Evolutionary conservation across 2,797 vertebrate genomes (phyloP).

Genomic region (Pagetopsis macropterus): DNA sequence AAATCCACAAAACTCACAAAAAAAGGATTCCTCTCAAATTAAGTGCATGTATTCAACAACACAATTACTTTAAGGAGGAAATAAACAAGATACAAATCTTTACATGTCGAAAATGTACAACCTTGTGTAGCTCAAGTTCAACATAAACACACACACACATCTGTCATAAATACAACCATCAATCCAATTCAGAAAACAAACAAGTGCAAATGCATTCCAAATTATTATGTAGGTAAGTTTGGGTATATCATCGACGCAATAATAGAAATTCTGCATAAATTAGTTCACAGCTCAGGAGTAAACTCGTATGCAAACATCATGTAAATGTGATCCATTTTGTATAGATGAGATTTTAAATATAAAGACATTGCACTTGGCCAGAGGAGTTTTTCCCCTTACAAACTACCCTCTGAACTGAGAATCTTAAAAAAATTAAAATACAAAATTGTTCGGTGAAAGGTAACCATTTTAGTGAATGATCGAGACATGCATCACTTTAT

Average conservation of each 20-base stretch:
- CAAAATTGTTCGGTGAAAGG: background rate
- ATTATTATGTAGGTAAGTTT: background rate
- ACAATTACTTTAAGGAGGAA: background rate
- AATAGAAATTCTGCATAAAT: background rate
- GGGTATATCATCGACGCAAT: background rate
- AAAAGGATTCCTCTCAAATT: background rate
- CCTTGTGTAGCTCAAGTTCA: conserved; percentile 4
- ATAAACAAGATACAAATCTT: conserved; percentile 20
- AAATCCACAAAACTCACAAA: background rate
- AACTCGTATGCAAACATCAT: conserved; percentile 6
- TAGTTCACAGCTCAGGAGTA: conserved; percentile 28
- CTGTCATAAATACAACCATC: conserved; percentile 13
- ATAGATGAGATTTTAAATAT: background rate
- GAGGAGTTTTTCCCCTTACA: background rate
- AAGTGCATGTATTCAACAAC: conserved; percentile 6
- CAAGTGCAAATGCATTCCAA: conserved; percentile 31
- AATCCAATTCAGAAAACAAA: conserved; percentile 16
- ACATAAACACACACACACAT: conserved; percentile 21
- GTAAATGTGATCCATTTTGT: background rate
- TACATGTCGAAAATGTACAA: conserved; percentile 13
- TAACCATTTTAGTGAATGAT: conserved; percentile 32
- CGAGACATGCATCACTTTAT: conserved; percentile 6
- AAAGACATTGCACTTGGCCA: conserved; percentile 23
- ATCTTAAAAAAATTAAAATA: background rate
- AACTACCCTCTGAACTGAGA: conserved; percentile 5